Percentiles rank a stretch among this genome's conserved stretches.
phyloP scores from a whole-genome alignment of 1,140 invertebrate genomes.

The Pararge aegeria region DNA sequence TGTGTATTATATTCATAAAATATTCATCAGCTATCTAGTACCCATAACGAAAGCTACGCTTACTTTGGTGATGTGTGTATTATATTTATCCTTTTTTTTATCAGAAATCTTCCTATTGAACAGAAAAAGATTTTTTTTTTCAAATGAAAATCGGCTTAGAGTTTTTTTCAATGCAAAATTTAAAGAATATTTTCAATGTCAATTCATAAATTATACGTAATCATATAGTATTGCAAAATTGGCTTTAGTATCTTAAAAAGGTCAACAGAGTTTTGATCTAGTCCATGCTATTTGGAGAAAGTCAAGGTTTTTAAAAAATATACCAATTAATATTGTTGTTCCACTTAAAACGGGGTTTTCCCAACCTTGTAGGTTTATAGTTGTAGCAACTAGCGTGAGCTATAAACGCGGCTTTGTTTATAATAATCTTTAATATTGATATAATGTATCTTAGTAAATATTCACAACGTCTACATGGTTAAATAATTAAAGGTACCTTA shows the following conservation, averaged over 20 bases:
- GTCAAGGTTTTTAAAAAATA: slow-evolving; percentile 4
- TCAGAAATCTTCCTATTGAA: no score
- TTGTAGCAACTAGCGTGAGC: slow-evolving; percentile 7
- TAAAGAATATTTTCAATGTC: neutral
- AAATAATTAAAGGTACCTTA: neutral
- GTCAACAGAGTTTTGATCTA: neutral
- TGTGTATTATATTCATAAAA: no score
- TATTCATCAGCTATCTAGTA: no score
- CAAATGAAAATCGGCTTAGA: no score
- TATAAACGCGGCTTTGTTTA: slow-evolving; percentile 15
- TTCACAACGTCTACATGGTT: neutral
- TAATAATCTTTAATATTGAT: slow-evolving; percentile 9
- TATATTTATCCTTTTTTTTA: no score
- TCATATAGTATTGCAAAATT: neutral
- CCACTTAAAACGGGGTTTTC: slow-evolving; percentile 28
- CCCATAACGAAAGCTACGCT: no score
- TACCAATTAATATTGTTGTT: slow-evolving; percentile 2
- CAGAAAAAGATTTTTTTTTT: no score
- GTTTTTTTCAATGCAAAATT: no score
- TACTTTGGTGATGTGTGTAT: no score
- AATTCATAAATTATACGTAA: neutral
- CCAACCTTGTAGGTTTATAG: slow-evolving; percentile 31
- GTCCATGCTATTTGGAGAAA: neutral
- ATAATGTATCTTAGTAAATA: neutral
- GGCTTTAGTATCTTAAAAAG: neutral